These are phyloP conservation scores for Rhaphigaster nebulosa DNA, from an alignment of 2,888 invertebrate species.

Conservation along the genomic window DNA sequence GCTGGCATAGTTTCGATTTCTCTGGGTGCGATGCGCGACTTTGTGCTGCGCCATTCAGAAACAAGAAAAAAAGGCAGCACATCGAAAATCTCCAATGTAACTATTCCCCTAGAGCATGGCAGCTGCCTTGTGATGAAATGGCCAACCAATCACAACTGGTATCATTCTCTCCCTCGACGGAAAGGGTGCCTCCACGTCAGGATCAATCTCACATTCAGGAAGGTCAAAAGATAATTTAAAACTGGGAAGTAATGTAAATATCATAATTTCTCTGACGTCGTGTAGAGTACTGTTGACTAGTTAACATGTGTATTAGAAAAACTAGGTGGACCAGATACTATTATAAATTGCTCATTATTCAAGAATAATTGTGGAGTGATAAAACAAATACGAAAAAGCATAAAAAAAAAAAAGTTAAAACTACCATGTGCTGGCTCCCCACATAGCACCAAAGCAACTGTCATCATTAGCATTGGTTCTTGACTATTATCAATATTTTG, in stretches of 20 bases:
- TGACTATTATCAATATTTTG: too few relatives aligned
- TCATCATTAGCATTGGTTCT: too few relatives aligned
- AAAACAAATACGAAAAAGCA: too few relatives aligned
- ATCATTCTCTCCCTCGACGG: constrained; percentile 77
- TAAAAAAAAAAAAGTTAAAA: too few relatives aligned
- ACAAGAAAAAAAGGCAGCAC: constrained; percentile 69
- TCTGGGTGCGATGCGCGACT: constrained; percentile 76
- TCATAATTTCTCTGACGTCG: neutral
- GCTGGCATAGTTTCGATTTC: constrained; percentile 79
- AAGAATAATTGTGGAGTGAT: too few relatives aligned
- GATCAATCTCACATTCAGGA: constrained; percentile 78
- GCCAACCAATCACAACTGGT: constrained; percentile 80
- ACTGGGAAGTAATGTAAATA: neutral
- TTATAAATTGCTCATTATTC: too few relatives aligned
- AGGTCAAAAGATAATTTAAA: constrained; percentile 60
- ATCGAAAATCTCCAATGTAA: constrained; percentile 71
- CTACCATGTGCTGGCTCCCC: too few relatives aligned
- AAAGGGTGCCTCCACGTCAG: constrained; percentile 73
- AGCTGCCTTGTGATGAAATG: constrained; percentile 79
- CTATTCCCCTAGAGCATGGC: constrained; percentile 76
- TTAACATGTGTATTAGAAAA: too few relatives aligned
- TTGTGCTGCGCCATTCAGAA: constrained; percentile 76
- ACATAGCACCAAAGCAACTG: too few relatives aligned
- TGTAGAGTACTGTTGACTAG: neutral
- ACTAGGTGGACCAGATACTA: too few relatives aligned